Conservation (phyloP, 2,113 vertebrate genomes). For the Donacobius atricapilla region DNA sequence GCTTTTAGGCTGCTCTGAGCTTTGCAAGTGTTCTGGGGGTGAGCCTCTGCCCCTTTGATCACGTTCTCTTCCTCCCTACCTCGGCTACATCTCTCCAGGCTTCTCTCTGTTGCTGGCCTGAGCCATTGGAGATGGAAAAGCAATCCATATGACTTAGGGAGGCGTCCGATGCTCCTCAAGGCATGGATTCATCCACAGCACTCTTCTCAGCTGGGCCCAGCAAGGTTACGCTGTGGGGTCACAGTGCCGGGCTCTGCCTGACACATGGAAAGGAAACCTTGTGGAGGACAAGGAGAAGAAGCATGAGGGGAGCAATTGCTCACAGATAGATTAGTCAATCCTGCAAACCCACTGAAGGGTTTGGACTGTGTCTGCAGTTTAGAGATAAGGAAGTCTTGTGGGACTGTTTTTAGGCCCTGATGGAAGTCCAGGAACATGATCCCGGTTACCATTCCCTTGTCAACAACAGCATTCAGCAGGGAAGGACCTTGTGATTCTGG, state of each 20-base stretch:
- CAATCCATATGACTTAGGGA: not conserved
- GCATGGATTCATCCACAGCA: fast-evolving
- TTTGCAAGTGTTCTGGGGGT: not conserved
- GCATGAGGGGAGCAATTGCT: not conserved
- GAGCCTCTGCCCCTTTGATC: not conserved
- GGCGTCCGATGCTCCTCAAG: not conserved
- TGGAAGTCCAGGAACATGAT: not conserved
- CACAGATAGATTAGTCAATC: no score
- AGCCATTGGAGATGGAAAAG: not conserved
- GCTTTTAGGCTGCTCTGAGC: not conserved
- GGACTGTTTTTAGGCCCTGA: not conserved
- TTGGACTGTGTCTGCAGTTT: not conserved
- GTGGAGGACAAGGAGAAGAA: not conserved
- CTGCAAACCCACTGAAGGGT: not conserved
- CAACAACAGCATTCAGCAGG: not conserved
- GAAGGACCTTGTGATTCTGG: not conserved
- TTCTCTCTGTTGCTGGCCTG: not conserved
- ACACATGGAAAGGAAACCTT: not conserved
- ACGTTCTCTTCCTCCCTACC: not conserved
- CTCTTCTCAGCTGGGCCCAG: not conserved
- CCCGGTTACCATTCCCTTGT: not conserved
- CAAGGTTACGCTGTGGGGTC: not conserved
- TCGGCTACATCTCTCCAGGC: not conserved
- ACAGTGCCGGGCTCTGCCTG: not conserved
- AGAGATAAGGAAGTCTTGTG: not conserved